Base-by-base conservation (phyloP, 2,888 invertebrate genomes). In the Philopedon plagiatum region DNA sequence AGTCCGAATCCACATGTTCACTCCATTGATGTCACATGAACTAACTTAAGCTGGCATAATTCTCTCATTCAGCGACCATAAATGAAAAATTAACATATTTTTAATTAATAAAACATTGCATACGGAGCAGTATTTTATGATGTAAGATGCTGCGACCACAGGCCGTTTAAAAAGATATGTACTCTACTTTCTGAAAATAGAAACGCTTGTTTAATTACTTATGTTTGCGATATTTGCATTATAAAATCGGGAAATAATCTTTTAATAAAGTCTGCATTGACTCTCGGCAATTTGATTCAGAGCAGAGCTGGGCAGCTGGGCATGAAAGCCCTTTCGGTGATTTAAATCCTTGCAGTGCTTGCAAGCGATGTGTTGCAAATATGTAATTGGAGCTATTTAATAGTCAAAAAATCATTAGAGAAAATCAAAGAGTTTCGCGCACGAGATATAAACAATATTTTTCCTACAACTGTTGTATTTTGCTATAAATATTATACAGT, bases 1-100 rank as follows among this genome's bases (percentile, higher is more conserved):
- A 62, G 75, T 76, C 75, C 77, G 73, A 71, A 68, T 61, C 54
- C 61, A 41, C 69, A 69, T 69, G 54, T 54, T 69, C 62, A 63
- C 62, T 69, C 62, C 62, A 62, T 69, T 32, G 62, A 62, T 63
- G 41, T 29, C 37, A 15, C 54, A 56, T 23, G 39, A 56, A 62
- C 69, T 62, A 32, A 69, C 51, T 61, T 34, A 13, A 39, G 29
- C 11, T 60, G 51, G 34, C 37, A 58, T 37, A 56, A 9, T 56
- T 65, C 26, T 37, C 23, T 37, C 64, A 9, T 56, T 15, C 64
- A 65, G 37, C 39, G 54, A 26, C 39, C 44, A 54, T 54, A 49
- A 63, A 19, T 23, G 39, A 15, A 54, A 37, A 23, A 65, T 65
- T 65, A 65, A 41, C 64, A 65, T 65, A 56, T 41, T 65, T 34